These are phyloP conservation scores for Pollimyrus isidori DNA, from an alignment of 2,113 vertebrate genomes.

Conservation along the genomic window DNA sequence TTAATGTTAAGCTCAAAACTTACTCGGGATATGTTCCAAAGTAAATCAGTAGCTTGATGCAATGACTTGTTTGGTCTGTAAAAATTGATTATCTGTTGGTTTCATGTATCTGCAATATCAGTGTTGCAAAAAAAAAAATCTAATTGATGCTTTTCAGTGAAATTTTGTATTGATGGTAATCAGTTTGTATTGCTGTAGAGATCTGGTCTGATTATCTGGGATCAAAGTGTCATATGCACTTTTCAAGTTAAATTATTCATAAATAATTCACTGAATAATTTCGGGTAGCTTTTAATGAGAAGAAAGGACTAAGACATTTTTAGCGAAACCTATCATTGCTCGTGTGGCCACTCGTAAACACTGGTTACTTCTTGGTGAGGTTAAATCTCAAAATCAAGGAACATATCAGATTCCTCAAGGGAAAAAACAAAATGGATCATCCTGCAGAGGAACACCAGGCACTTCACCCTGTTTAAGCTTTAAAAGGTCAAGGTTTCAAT, in stretches of 20 bases:
- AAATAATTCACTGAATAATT: background rate
- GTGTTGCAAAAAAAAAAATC: background rate
- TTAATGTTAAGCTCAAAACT: background rate
- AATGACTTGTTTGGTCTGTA: background rate
- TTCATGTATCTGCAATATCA: background rate
- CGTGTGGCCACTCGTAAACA: constrained; percentile 3
- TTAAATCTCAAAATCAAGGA: constrained; percentile 49
- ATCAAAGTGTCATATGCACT: background rate
- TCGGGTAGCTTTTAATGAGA: background rate
- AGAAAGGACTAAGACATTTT: background rate
- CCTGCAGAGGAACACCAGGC: constrained; percentile 38
- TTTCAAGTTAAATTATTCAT: background rate
- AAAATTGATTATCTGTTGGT: background rate
- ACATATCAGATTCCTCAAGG: constrained; percentile 31
- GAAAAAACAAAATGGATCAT: constrained; percentile 44
- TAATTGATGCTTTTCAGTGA: background rate
- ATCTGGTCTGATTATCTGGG: background rate
- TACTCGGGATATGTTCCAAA: background rate
- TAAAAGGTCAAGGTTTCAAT: constrained; percentile 28
- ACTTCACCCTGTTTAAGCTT: background rate
- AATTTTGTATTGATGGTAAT: background rate
- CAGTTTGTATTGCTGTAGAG: background rate
- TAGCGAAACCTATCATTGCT: background rate
- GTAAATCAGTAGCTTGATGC: background rate
- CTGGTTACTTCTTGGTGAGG: constrained; percentile 35